Conservation (phyloP, 2,888 invertebrate genomes). For the Amblyjoppa proteus region DNA sequence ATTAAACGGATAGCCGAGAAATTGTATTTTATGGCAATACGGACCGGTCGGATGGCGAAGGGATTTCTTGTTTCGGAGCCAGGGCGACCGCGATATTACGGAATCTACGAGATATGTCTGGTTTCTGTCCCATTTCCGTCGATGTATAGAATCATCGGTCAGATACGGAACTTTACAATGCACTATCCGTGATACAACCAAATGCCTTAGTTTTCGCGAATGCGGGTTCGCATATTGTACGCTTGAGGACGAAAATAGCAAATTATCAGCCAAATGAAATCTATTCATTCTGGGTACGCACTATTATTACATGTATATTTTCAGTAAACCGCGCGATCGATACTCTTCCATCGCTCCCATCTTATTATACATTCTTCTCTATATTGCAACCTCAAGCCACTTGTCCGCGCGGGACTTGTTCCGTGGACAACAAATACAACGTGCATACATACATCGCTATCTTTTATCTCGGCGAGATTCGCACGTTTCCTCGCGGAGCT, state of each 20-base stretch:
- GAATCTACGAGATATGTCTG: neutral
- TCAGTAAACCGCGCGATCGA: neutral
- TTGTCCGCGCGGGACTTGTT: neutral
- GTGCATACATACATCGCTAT: neutral
- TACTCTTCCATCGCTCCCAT: neutral
- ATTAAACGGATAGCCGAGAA: slow-evolving; percentile 74
- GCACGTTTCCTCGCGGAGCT: neutral
- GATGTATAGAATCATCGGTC: neutral
- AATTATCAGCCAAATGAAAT: too few relatives aligned
- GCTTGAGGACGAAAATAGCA: too few relatives aligned
- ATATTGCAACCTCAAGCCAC: neutral
- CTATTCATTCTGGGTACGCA: neutral
- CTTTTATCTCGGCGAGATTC: slow-evolving; percentile 16
- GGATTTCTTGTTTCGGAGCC: slow-evolving; percentile 15
- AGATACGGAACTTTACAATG: neutral
- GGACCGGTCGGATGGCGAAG: neutral
- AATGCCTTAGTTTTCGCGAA: neutral
- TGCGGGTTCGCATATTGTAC: neutral
- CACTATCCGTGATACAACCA: neutral
- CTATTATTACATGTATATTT: neutral
- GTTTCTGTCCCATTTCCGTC: slow-evolving; percentile 1
- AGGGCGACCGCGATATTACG: neutral
- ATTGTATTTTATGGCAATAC: slow-evolving; percentile 71
- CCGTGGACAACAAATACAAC: neutral
- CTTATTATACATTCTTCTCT: neutral